Evolutionary conservation across 1,140 invertebrate genomes (phyloP).

Genomic region (Lucilia sericata): DNA sequence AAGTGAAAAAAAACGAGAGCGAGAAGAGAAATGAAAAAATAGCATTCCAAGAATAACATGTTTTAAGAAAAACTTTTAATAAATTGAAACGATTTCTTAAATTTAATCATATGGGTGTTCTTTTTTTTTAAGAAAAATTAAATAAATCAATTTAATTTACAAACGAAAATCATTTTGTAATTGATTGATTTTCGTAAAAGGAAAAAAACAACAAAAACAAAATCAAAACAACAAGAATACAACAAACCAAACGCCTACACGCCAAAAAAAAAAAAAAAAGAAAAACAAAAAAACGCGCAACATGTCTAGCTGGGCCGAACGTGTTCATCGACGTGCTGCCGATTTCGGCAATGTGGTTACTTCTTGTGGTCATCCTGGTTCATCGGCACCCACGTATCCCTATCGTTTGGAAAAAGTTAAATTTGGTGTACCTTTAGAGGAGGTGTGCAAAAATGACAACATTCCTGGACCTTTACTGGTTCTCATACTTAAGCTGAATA

Average conservation of each 20-base stretch:
- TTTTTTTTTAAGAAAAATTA: not conserved
- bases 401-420: conserved; percentile 92
- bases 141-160: not conserved
- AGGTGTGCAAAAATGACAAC: conserved; percentile 93
- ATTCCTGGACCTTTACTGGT: conserved; percentile 91
- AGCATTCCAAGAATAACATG: conserved; percentile 35
- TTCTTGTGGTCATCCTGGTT: conserved; percentile 81
- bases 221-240: not conserved
- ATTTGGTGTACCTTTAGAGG: conserved; percentile 88
- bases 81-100: not conserved
- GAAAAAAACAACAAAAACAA: not conserved
- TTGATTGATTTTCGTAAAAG: not conserved
- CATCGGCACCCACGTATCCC: conserved; percentile 74
- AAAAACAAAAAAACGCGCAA: not conserved
- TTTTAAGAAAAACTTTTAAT: conserved; percentile 28
- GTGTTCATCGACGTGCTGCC: conserved; percentile 88
- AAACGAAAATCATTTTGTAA: not conserved
- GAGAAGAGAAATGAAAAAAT: conserved; percentile 22
- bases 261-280: not conserved
- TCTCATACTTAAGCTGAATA: conserved; percentile 92
- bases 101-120: too few species aligned
- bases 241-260: not conserved
- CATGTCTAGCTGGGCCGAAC: conserved; percentile 91
- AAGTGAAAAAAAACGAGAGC: not conserved
- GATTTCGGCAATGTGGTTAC: conserved; percentile 90